Conservation (phyloP, 2,113 vertebrate species). For the Eulemur rufifrons region DNA sequence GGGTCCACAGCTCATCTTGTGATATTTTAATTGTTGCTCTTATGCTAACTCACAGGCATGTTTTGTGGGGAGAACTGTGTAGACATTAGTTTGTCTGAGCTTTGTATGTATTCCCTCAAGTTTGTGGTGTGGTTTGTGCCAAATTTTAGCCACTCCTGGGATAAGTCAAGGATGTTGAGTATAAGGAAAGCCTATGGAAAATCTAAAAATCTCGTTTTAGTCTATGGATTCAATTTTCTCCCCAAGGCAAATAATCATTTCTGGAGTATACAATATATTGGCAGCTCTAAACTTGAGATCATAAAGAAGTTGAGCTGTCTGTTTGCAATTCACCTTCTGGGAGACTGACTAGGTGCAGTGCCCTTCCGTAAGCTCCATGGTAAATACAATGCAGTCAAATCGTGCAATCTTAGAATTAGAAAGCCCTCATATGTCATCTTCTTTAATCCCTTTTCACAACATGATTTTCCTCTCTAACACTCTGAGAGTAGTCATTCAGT, state of each 20-base stretch:
- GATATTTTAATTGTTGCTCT: slow-evolving; percentile 82
- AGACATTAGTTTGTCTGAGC: neutral
- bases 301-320: neutral
- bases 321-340: neutral
- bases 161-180: neutral
- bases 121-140: neutral
- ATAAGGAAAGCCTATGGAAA: neutral
- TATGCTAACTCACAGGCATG: neutral
- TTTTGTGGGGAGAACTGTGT: neutral
- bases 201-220: neutral
- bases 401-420: neutral
- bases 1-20: slow-evolving; percentile 78
- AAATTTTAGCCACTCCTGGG: neutral
- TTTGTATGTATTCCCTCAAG: neutral
- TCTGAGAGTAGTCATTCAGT: neutral
- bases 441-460: neutral
- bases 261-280: neutral
- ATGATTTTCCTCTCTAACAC: neutral
- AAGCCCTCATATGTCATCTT: neutral
- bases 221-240: neutral
- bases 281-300: neutral
- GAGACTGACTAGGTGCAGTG: neutral
- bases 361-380: neutral
- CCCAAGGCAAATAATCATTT: neutral
- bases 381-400: neutral